These are phyloP conservation scores for Ceratothoa steindachneri DNA, from an alignment of 2,888 invertebrate genomes.

Conservation along the genomic window DNA sequence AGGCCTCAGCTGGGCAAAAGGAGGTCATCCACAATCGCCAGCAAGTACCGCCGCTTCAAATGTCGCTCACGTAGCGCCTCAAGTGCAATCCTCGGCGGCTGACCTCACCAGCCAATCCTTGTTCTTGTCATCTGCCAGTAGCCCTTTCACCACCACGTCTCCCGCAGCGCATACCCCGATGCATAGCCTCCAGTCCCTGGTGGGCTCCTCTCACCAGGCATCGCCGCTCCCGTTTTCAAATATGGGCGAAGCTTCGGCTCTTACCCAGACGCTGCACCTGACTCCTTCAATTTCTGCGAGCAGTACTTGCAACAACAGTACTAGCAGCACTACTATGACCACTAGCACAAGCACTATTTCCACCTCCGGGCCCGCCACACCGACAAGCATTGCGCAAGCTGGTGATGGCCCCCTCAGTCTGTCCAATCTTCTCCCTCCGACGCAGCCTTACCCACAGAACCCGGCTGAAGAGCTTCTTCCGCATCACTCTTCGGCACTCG, in stretches of 20 bases:
- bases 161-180: constrained; percentile 1
- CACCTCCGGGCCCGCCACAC: constrained; percentile 4
- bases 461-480: not conserved
- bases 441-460: not conserved
- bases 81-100: constrained; percentile 25
- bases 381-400: constrained; percentile 4
- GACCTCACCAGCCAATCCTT: constrained; percentile 13
- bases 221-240: not conserved
- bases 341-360: constrained; percentile 15
- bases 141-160: not conserved
- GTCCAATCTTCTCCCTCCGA: constrained; percentile 28
- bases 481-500: constrained; percentile 38
- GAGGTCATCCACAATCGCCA: not conserved
- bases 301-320: constrained; percentile 16
- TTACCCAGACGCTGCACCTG: not conserved
- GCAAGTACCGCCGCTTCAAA: constrained; percentile 22
- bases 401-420: constrained; percentile 37
- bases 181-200: not conserved
- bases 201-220: not conserved
- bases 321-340: constrained; percentile 12
- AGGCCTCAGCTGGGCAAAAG: constrained; percentile 6
- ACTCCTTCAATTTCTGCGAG: constrained; percentile 18
- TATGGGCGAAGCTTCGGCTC: not conserved
- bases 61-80: constrained; percentile 40
- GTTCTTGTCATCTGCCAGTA: constrained; percentile 19